Conservation (phyloP, 2,888 invertebrate genomes). For the Parnassius mnemosyne region DNA sequence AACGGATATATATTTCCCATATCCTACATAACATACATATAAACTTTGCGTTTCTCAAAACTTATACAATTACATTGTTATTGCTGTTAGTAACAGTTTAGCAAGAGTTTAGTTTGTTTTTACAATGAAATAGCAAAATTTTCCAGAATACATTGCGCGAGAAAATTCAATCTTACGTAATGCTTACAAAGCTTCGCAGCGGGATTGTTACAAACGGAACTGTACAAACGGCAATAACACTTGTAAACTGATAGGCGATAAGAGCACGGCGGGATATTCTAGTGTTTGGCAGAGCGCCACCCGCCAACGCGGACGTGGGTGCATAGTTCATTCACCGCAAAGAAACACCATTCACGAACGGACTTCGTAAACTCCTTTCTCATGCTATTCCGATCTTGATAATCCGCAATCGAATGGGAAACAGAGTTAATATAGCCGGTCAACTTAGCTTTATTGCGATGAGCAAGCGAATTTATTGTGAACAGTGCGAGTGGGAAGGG, state of each 20-base stretch:
- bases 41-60: too few species aligned
- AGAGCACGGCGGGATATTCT: slow-evolving; percentile 29
- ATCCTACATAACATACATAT: too few species aligned
- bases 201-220: slow-evolving; percentile 5
- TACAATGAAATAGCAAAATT: neutral
- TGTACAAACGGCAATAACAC: slow-evolving; percentile 11
- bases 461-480: slow-evolving; percentile 13
- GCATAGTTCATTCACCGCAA: slow-evolving; percentile 19
- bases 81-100: too few species aligned
- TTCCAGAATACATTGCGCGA: neutral
- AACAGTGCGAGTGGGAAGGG: slow-evolving; percentile 12
- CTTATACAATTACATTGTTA: too few species aligned
- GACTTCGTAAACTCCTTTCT: neutral
- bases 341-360: slow-evolving; percentile 5
- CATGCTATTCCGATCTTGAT: slow-evolving; percentile 16
- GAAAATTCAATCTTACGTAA: slow-evolving; percentile 4
- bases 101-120: too few species aligned
- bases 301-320: slow-evolving; percentile 9
- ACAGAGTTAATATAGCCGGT: neutral
- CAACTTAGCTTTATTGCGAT: slow-evolving; percentile 17
- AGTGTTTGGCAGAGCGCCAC: slow-evolving; percentile 36
- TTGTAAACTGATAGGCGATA: slow-evolving; percentile 22
- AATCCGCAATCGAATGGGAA: slow-evolving; percentile 2
- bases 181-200: slow-evolving; percentile 15
- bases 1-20: too few species aligned